Base-by-base conservation (phyloP, 2,888 invertebrate species). In the Hyles lineata region DNA sequence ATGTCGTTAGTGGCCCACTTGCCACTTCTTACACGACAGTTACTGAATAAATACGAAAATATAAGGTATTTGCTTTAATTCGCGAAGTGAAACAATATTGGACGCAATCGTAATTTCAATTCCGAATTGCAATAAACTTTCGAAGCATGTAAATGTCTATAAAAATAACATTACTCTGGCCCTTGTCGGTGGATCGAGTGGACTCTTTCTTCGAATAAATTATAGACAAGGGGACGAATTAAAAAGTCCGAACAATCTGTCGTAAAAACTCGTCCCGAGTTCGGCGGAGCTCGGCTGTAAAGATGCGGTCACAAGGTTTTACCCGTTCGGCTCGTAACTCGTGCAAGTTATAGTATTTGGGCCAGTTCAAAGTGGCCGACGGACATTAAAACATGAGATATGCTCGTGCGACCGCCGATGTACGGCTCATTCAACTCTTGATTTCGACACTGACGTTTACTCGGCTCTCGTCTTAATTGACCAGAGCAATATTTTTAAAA, bases 291-390 rank as follows among this genome's bases (percentile, higher is more conserved):
- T 81, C 78, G 82, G 79, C 80, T 78, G 82, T 89, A 89, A 88
- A 87, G 85, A 83, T 83, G 85, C 85, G 85, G 89, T 87, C 89
- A 87, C 87, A 85, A 74, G 83, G 82, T 82, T 83, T 85, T 82
- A 86, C 86, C 84, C 84, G 85, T 85, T 86, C 85, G 85, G 83
- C 87, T 90, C 93, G 87, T 93, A 93, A 93, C 89, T 92, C 86
- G 87, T 83, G 83, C 87, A 92, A 89, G 91, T 93, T 93, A 93
- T 94, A 91, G 93, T 92, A 90, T 93, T 92, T 89, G 88, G 91
- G 90, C 80, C 89, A 89, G 90, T 87, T 92, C 93, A 94, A 94
- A 94, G 93, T 89, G 78, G 87, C 93, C 93, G 93, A 87, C 90
- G 85, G 82, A 83, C 87, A 91, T 92, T 92, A 93, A 92, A 91